Percentiles rank a stretch among this genome's conserved stretches.
Conservation (phyloP, 2,888 invertebrate genomes). For the Drosophila melanosoma region DNA sequence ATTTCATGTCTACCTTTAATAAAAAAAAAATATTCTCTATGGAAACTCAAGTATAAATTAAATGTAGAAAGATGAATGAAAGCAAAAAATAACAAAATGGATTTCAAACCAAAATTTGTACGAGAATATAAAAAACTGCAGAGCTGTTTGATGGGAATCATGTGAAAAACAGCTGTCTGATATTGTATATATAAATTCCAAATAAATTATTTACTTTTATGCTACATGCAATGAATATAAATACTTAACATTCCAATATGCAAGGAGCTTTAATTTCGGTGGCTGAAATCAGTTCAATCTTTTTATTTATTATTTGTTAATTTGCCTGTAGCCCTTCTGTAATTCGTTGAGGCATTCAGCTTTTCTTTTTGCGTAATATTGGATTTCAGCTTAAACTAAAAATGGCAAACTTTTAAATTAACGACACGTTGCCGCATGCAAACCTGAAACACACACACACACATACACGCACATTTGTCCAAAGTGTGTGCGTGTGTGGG, state of each 20-base stretch:
- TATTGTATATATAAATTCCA: not conserved
- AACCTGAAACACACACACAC: slow-evolving; percentile 29
- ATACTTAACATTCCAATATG: not conserved
- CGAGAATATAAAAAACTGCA: not conserved
- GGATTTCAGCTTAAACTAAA: slow-evolving; percentile 62
- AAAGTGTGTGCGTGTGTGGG: slow-evolving; percentile 33
- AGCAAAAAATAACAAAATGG: not conserved
- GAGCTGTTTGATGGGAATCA: not conserved
- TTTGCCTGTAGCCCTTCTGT: slow-evolving; percentile 3
- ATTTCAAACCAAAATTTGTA: not conserved
- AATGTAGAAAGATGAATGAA: not conserved
- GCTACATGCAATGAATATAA: not conserved
- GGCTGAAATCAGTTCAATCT: not conserved
- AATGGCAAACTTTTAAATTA: slow-evolving; percentile 71
- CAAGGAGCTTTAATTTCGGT: not conserved
- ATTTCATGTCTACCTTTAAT: too few relatives aligned
- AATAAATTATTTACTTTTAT: not conserved
- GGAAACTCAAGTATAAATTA: not conserved
- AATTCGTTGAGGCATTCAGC: slow-evolving; percentile 40
- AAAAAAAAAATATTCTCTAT: not conserved
- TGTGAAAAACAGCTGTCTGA: not conserved
- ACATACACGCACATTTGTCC: slow-evolving; percentile 25
- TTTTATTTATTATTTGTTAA: not conserved
- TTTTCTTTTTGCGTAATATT: slow-evolving; percentile 28
- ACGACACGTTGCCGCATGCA: slow-evolving; percentile 32